Evolutionary conservation across 2,113 vertebrate species (phyloP).

Genomic region (Penelope pileata): DNA sequence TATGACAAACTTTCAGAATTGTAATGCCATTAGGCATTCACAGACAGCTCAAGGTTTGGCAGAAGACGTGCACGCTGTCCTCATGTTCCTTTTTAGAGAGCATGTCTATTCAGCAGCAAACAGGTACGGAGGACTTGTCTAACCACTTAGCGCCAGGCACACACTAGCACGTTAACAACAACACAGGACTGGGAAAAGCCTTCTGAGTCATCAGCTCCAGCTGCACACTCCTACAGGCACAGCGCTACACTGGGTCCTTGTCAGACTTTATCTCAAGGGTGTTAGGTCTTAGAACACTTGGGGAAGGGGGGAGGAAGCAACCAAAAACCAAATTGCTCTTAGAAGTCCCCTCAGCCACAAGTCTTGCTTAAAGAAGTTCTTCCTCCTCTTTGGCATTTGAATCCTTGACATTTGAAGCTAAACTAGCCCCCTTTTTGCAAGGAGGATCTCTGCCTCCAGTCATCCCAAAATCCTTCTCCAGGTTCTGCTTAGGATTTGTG

Average conservation of each 20-base stretch:
- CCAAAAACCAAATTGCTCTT: neutral
- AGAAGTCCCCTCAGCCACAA: neutral
- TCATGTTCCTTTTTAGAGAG: neutral
- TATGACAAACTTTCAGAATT: neutral
- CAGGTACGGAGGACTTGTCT: neutral
- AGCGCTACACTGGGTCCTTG: neutral
- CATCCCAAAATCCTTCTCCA: neutral
- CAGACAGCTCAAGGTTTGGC: neutral
- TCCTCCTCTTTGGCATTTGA: neutral
- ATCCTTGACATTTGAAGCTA: neutral
- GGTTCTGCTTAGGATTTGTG: neutral
- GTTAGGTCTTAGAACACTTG: neutral
- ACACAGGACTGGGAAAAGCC: neutral
- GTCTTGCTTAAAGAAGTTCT: neutral
- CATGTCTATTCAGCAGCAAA: neutral
- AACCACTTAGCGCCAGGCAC: neutral
- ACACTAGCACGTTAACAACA: neutral
- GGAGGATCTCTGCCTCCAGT: neutral
- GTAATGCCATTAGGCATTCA: neutral
- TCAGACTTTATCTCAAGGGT: neutral
- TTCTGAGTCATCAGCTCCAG: constrained; percentile 1
- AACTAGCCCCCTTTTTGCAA: neutral
- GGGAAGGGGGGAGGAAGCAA: neutral
- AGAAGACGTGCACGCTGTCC: neutral
- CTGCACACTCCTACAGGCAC: neutral